Conservation (phyloP, 2,113 vertebrate species). For the Ailuropoda melanoleuca region DNA sequence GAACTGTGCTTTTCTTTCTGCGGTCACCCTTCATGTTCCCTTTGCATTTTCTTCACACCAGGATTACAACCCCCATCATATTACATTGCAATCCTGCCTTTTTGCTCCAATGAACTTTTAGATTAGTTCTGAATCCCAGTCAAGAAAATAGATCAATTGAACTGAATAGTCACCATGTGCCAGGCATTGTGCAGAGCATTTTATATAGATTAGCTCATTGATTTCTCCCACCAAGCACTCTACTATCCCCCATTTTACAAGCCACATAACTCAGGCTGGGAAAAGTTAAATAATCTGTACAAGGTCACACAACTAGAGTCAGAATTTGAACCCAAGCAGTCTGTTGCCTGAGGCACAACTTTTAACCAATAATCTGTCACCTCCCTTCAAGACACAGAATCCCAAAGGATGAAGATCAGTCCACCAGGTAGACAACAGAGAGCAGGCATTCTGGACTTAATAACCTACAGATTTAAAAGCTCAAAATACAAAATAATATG, state of each 20-base stretch:
- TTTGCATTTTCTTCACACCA: not conserved
- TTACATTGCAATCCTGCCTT: not conserved
- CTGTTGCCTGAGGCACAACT: not conserved
- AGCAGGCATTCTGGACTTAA: not conserved
- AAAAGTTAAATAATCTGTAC: not conserved
- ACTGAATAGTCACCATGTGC: not conserved
- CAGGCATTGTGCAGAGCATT: not conserved
- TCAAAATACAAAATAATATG: not conserved
- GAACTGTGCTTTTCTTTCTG: not conserved
- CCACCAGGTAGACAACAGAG: too few relatives aligned
- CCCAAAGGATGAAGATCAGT: not conserved
- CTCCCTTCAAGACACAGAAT: not conserved
- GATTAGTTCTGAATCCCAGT: not conserved
- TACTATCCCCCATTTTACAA: not conserved
- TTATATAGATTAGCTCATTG: not conserved
- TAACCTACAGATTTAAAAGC: not conserved
- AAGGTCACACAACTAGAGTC: not conserved
- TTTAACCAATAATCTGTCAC: not conserved
- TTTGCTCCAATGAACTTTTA: not conserved
- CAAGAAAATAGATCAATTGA: not conserved
- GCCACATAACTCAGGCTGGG: not conserved
- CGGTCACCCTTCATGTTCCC: not conserved
- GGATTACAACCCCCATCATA: not conserved
- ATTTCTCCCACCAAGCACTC: not conserved
- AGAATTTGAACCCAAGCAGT: not conserved